Base-by-base conservation (phyloP, 2,888 invertebrate species). In the Caenorhabditis doughertyi region DNA sequence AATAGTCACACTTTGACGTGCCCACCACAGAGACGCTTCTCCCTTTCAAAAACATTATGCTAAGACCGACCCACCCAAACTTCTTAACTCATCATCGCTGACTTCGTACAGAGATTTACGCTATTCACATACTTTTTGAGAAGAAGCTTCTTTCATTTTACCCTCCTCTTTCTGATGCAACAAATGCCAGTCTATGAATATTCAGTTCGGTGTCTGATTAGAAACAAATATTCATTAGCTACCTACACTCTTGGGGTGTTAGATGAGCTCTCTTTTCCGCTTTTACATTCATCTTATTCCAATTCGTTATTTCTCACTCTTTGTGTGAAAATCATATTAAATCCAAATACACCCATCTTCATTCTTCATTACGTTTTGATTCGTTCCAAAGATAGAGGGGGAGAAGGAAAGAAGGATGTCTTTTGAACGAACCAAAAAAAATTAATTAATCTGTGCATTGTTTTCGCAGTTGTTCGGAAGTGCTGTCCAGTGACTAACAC, bases 21-120 rank as follows among this genome's bases (percentile, higher is more conserved):
- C 60, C 55, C 67, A 39, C 62, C 62, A 58, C 21, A 29, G 64
- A 23, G 58, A 27, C 58, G 55, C 39, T 44, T n/a, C n/a, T n/a
- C n/a, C n/a, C n/a, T 49, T 27, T 55, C 77, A 42, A 77, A 77
- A 77, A 77, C 77, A 77, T 77, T 76, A 76, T 76, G 76, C 76
- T 76, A 77, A 77, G 77, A 68, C 77, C 77, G 77, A 76, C 76
- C 68, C 77, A 76, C 58, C 53, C 68, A 77, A 77, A 77, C 77
- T 77, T 77, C 77, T 77, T 77, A 77, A 77, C 77, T 70, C 77
- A 77, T 77, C 77, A 77, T 68, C 62, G 68, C 53, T 68, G 74
- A 74, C 65, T 74, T 58, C 67, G 67, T 76, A 68, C 77, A 60
- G 77, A 68, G 77, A 77, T 77, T 77, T 68, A 62, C 67, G 73